Percentiles rank a stretch among this genome's conserved stretches.
These are phyloP conservation scores for Verasper variegatus DNA, from an alignment of 2,113 vertebrate genomes.

Conservation along the genomic window DNA sequence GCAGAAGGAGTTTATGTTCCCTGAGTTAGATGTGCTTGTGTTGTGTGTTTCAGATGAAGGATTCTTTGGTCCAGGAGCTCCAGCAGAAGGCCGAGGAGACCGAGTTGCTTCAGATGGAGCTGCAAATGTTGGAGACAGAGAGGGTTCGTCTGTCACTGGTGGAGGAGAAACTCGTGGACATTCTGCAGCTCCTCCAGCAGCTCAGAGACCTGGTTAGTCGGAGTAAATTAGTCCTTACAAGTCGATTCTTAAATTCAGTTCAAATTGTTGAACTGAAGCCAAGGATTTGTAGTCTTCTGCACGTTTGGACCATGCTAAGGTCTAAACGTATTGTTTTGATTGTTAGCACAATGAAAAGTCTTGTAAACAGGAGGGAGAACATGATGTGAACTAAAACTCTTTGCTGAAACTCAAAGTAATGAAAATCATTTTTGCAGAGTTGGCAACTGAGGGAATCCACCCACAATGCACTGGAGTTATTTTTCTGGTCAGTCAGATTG, in stretches of 20 bases:
- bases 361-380: not conserved
- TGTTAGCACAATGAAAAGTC: not conserved
- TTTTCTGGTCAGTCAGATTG: constrained; percentile 14
- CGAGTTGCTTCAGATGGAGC: constrained; percentile 87
- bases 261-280: not conserved
- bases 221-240: not conserved
- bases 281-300: not conserved
- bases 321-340: not conserved
- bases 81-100: constrained; percentile 87
- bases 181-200: constrained; percentile 90
- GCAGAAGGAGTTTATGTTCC: not conserved
- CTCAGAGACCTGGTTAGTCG: constrained; percentile 88
- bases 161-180: constrained; percentile 92
- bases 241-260: not conserved
- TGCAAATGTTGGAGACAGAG: constrained; percentile 94
- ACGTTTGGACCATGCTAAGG: too few species aligned
- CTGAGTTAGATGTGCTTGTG: not conserved
- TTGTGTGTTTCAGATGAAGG: constrained; percentile 80
- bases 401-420: not conserved
- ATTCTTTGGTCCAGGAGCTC: constrained; percentile 83
- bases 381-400: constrained; percentile 4
- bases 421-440: constrained; percentile 12
- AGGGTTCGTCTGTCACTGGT: constrained; percentile 90
- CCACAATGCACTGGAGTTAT: not conserved
- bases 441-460: constrained; percentile 13